phyloP scores from a whole-genome alignment of 1,140 invertebrate species.

The Telenomus remus region DNA sequence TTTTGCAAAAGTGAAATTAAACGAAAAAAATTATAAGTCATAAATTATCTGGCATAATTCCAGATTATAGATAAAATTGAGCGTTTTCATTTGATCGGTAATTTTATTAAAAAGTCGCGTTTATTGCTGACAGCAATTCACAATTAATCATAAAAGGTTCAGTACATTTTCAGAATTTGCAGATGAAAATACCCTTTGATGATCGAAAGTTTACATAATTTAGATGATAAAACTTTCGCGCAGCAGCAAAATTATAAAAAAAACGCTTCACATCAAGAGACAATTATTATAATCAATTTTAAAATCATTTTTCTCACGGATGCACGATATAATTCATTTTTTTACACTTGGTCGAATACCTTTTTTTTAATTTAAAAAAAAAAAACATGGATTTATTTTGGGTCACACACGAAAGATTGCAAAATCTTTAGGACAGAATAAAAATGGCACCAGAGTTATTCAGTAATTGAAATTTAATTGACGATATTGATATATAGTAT shows the following conservation, averaged over 20 bases:
- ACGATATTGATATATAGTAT: slow-evolving; percentile 68
- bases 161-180: slow-evolving; percentile 10
- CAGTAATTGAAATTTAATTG: slow-evolving; percentile 69
- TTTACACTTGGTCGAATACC: slow-evolving; percentile 1
- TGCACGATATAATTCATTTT: no score
- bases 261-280: slow-evolving; percentile 31
- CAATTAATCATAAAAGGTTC: slow-evolving; percentile 23
- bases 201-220: slow-evolving; percentile 9
- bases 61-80: no score
- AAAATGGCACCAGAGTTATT: slow-evolving; percentile 56
- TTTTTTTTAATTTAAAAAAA: neutral
- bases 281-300: slow-evolving; percentile 16
- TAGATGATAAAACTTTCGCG: slow-evolving; percentile 2
- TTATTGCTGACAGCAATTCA: slow-evolving; percentile 39
- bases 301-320: slow-evolving; percentile 25
- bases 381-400: neutral
- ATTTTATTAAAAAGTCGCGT: slow-evolving; percentile 47
- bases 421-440: slow-evolving; percentile 39
- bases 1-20: no score
- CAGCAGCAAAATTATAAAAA: slow-evolving; percentile 23
- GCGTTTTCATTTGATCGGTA: slow-evolving; percentile 22
- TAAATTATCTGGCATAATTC: no score
- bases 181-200: slow-evolving; percentile 19
- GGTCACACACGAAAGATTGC: slow-evolving; percentile 12
- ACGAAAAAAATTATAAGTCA: no score